phyloP scores from a whole-genome alignment of 2,113 vertebrate species.

The Isurus oxyrinchus region DNA sequence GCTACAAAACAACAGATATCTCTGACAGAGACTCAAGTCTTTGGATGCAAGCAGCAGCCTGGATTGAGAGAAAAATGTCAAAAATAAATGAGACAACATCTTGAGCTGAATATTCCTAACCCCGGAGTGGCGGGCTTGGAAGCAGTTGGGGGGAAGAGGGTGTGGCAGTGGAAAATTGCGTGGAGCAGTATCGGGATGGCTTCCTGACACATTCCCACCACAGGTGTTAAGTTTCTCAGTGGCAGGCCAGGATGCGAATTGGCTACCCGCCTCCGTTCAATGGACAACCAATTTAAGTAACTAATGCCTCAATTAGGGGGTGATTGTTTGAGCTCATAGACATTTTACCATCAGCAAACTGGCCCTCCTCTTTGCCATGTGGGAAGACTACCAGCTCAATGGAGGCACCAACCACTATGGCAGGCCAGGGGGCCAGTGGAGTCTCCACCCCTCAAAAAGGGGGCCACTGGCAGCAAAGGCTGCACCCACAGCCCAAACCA shows the following conservation, averaged over 20 bases:
- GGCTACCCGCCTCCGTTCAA: not conserved
- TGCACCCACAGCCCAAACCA: no score
- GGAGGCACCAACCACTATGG: not conserved
- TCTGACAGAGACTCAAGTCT: not conserved
- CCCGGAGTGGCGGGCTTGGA: not conserved
- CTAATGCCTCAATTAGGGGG: not conserved
- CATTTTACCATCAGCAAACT: no score
- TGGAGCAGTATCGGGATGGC: not conserved
- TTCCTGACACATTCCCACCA: not conserved
- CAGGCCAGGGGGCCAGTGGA: no score
- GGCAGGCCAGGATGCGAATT: no score
- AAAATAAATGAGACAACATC: not conserved
- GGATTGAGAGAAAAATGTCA: not conserved
- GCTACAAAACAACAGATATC: not conserved
- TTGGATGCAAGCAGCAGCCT: not conserved
- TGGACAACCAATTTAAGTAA: not conserved
- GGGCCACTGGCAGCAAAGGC: no score
- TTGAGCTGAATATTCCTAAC: not conserved
- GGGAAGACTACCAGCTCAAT: not conserved
- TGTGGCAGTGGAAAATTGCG: not conserved
- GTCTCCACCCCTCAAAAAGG: no score
- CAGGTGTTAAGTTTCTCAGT: not conserved
- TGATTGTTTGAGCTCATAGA: no score
- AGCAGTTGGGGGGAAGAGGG: no score
- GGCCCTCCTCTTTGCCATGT: not conserved